Evolutionary conservation across 2,113 vertebrate genomes (phyloP).

Genomic region (Pterophyllum scalare): DNA sequence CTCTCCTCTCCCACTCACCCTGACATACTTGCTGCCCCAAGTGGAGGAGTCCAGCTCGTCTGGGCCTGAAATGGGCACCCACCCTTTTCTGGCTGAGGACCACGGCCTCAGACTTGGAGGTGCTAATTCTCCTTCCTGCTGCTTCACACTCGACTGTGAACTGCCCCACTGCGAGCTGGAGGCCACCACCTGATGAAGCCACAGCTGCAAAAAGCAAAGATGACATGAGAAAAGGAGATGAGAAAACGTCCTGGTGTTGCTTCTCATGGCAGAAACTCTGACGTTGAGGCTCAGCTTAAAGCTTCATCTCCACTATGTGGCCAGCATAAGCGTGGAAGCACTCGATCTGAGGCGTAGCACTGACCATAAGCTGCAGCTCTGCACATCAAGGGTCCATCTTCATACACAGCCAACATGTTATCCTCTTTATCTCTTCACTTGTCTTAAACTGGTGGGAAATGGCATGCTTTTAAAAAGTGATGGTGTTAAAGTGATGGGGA

Average conservation of each 20-base stretch:
- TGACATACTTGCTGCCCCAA: too few relatives aligned
- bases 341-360: neutral
- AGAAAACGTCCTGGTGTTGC: neutral
- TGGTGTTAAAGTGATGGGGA: slow-evolving; percentile 79
- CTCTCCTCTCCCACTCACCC: too few relatives aligned
- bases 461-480: slow-evolving; percentile 75
- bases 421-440: slow-evolving; percentile 70
- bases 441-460: slow-evolving; percentile 74
- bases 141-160: too few relatives aligned
- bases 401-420: slow-evolving; percentile 15
- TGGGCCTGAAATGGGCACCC: neutral
- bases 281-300: neutral
- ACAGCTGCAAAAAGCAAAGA: neutral
- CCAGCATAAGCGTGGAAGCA: neutral
- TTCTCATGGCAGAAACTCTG: neutral
- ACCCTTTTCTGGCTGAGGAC: neutral
- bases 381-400: neutral
- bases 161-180: too few relatives aligned
- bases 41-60: too few relatives aligned
- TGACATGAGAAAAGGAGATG: neutral
- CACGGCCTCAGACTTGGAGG: neutral
- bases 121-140: too few relatives aligned
- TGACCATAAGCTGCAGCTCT: neutral
- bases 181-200: neutral
- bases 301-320: rapidly evolving